Evolutionary conservation across 2,797 vertebrate species (phyloP).

Genomic region (Pteronotus mesoamericanus): DNA sequence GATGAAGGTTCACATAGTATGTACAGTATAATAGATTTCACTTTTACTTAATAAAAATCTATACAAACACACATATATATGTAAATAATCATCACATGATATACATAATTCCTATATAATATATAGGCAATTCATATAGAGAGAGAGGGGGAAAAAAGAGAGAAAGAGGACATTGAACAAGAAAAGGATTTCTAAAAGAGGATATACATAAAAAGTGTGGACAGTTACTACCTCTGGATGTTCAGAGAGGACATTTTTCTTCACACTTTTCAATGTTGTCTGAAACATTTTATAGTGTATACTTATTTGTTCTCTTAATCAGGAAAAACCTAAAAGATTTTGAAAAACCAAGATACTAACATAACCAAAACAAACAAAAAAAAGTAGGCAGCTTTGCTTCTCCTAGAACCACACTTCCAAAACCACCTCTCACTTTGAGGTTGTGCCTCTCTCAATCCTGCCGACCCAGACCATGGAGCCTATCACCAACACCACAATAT

Average conservation of each 20-base stretch:
- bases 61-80: neutral
- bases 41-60: neutral
- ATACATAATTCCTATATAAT: neutral
- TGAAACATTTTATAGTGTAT: neutral
- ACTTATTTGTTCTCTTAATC: neutral
- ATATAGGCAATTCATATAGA: neutral
- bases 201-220: neutral
- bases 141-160: neutral
- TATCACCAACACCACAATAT: neutral
- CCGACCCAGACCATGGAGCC: neutral
- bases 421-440: neutral
- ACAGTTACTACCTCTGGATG: neutral
- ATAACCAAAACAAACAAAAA: slow-evolving; percentile 1
- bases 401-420: neutral
- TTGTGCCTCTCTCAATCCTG: neutral
- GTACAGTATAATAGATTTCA: neutral
- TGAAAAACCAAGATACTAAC: neutral
- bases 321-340: neutral
- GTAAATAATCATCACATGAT: neutral
- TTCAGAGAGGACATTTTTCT: neutral
- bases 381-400: neutral
- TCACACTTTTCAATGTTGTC: neutral
- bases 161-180: neutral
- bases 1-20: neutral
- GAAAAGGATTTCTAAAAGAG: neutral